A percentile compares a stretch with the other conserved stretches of the same genome.
Evolutionary conservation across 2,797 vertebrate species (phyloP).

Genomic region (Microhierax caerulescens): DNA sequence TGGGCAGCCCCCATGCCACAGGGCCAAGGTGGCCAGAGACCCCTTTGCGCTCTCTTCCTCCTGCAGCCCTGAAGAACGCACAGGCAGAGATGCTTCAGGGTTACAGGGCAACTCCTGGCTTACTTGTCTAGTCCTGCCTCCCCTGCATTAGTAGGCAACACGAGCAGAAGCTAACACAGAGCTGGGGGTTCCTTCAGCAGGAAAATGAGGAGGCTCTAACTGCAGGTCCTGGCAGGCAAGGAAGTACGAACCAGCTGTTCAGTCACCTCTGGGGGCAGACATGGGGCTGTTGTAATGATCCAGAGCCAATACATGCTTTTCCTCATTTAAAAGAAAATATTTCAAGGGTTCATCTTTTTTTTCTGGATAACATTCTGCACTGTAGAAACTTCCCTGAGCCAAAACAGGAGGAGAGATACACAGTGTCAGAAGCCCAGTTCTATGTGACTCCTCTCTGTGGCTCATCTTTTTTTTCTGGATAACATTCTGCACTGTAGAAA

Average conservation of each 20-base stretch:
- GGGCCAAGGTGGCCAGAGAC: background rate
- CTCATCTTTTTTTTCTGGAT: background rate
- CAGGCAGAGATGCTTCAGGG: background rate
- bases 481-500: background rate
- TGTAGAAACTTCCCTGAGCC: background rate
- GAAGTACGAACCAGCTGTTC: background rate
- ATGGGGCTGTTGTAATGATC: background rate
- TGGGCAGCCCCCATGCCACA: background rate
- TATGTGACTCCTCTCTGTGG: background rate
- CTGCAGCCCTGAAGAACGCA: background rate
- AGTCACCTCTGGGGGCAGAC: background rate
- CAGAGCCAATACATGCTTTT: background rate
- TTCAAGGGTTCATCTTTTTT: background rate
- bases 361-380: background rate
- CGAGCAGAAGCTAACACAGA: background rate
- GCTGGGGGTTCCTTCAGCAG: background rate
- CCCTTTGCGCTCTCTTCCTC: background rate
- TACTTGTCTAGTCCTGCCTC: background rate
- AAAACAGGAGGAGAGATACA: background rate
- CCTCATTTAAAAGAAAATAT: background rate
- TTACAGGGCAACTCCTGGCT: background rate
- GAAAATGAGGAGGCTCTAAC: background rate
- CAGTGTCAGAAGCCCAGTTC: background rate
- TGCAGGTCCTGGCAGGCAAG: constrained; percentile 8
- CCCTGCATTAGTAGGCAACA: background rate